Evolutionary conservation across 2,113 vertebrate species (phyloP), one percentile per base, ranked within the genome.

Genomic region (Rattus norvegicus): DNA sequence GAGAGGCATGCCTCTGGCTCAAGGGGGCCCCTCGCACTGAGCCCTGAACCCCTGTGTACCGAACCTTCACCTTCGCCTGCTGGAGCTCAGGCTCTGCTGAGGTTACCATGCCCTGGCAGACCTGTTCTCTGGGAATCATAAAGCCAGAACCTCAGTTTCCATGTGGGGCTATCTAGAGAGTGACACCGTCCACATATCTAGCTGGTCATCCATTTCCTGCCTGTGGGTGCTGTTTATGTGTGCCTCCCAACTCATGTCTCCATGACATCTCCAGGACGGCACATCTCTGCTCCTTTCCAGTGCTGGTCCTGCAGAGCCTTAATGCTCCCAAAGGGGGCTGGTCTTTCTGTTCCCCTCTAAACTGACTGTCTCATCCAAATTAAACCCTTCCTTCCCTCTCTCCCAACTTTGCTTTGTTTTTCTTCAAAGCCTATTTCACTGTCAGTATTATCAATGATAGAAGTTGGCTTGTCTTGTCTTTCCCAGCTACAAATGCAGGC

Each of bases 401-500:
- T 49, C 19, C 28, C 90, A 10, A 4, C 17, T 2, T 70, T 24
- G 65, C 79, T 49, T 61, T 19, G 1, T 59, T 88, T 69, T 88
- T 72, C 81, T 65, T 81, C 92, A 85, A 52, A 91, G 76, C 52
- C 30, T 4, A 0, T 49, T 67, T 88, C 72, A 12, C 70, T 52
- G 36, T 63, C 81, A 67, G 59, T 20, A 33, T 3, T 63, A 65
- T 54, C n/a, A 52, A 20, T 20, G 79, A 65, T 24, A 5, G 13
- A 10, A 49, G 26, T 43, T 56, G 75, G 28, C 30, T 36, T 3
- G 1, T 2, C 36, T 13, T 39, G 43, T 43, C 43, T 14, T 36
- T 30, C 26, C 30, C 4, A 0, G 36, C 0, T 0, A 76, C 30
- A 70, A 85, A 86, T 13, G 13, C 24, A n/a, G 30, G 28, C 5